These are phyloP conservation scores for Cossypha niveicapilla DNA, from an alignment of 2,797 vertebrate species.

Conservation along the genomic window DNA sequence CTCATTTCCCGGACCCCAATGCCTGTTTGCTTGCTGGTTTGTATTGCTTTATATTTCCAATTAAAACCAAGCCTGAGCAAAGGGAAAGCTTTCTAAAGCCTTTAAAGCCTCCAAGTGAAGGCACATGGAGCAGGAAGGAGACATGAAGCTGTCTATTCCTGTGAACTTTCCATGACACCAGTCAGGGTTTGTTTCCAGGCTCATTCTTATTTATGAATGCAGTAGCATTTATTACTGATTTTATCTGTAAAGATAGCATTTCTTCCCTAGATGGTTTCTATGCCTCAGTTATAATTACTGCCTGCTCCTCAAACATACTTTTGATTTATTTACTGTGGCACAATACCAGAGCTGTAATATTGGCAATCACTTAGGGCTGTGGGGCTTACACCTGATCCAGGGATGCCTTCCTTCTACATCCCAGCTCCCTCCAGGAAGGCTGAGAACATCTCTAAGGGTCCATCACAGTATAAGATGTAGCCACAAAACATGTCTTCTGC, in stretches of 20 bases:
- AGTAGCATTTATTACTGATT: constrained; percentile 64
- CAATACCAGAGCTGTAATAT: not conserved
- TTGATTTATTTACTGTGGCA: not conserved
- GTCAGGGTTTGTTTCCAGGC: constrained; percentile 40
- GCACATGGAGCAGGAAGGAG: not conserved
- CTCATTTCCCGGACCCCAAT: not conserved
- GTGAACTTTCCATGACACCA: constrained; percentile 54
- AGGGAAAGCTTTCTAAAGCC: constrained; percentile 15
- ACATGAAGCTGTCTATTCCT: not conserved
- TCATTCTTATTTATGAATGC: constrained; percentile 61
- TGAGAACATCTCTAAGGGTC: not conserved
- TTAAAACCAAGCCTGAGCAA: not conserved
- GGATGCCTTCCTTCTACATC: not conserved
- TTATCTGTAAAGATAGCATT: constrained; percentile 55
- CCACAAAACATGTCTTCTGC: not conserved
- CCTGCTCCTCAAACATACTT: not conserved
- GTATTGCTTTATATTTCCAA: constrained; percentile 8
- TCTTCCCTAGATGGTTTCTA: constrained; percentile 1
- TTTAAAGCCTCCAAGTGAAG: constrained; percentile 15
- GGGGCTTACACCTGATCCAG: not conserved
- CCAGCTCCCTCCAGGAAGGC: not conserved
- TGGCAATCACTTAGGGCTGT: not conserved
- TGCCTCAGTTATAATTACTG: constrained; percentile 25
- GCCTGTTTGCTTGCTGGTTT: not conserved
- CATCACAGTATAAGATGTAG: not conserved